Evolutionary conservation across 2,888 invertebrate species (phyloP), one percentile per base, ranked within the genome.

Genomic region (Abrostola tripartita): DNA sequence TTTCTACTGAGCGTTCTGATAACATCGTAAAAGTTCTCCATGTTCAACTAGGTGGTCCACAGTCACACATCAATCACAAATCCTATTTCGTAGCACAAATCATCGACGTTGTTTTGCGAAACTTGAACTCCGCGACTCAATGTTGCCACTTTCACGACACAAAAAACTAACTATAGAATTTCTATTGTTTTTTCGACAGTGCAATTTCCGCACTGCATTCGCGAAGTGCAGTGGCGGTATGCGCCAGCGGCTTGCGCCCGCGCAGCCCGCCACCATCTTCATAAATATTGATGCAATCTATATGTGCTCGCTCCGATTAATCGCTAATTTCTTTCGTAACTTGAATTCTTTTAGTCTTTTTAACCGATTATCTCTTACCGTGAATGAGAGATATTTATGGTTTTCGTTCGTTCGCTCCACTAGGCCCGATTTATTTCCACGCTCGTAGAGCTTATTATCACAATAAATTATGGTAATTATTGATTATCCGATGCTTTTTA

Each of bases 281-380:
- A 93, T 93, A 87, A 92, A 93, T 93, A 94, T 92, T 93, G 90
- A 93, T 93, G 92, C 89, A 91, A 92, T 90, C 88, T 88, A 85
- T 85, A 85, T 86, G 85, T 87, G 81, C 86, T 88, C 88, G 91
- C 91, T 91, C 90, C 92, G 90, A 93, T 93, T 88, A 88, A 89
- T 91, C 82, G 87, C 74, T 74, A 83, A 88, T 87, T 88, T 87
- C 85, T 91, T 88, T 90, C 85, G 83, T 86, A 88, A 89, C 82
- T 83, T 76, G 76, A 85, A 87, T 89, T 86, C 80, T 82, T 84
- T 58, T 55, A 61, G 68, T 80, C 50, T 56, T 74, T 75, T 74
- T 77, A 76, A 79, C 69, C 56, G 73, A 73, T 71, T 70, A 50
- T 58, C 64, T 69, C 61, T 65, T 76, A 78, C 77, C 72, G 81